Evolutionary conservation across 2,113 vertebrate species (phyloP), one percentile per base, ranked within the genome.

Genomic region (Vanacampus margaritifer): DNA sequence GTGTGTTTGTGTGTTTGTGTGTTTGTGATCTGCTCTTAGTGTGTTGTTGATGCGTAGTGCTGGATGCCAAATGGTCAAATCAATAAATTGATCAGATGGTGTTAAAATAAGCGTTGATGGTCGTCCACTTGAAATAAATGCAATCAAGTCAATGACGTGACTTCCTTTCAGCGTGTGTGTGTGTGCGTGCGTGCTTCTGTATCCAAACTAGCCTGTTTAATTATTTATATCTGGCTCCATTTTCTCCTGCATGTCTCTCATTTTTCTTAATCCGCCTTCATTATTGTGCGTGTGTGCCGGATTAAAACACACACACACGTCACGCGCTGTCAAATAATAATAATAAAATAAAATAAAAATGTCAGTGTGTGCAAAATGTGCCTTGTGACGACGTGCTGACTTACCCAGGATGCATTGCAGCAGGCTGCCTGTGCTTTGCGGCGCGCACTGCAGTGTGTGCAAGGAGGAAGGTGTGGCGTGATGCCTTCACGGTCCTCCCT

Each of bases 371-470:
- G 28, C 28, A 53, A 53, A 53, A 24, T 13, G 51, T 6, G 9
- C 7, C 48, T 21, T 9, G 6, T 21, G 21, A 3, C 4, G 19
- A 9, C 26, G 39, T 41, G 36, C 9, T 17, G n/a, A 23, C 16
- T 26, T 45, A 62, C 37, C 39, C 39, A 43, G 23, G 60, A 62
- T 45, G 39, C n/a, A 26, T n/a, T 26, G 60, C 60, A 32, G 54
- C 54, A 57, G 24, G 4, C 50, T 24, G 50, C 10, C 56, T 80
- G 10, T 37, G 46, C 70, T 86, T 88, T 88, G 63, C 88, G 88
- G 85, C 86, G 85, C 85, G 86, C 79, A 83, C 87, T 90, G 90
- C 90, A 90, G 88, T 87, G 75, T 80, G 68, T 62, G 64, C 65
- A 73, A 81, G 86, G 50, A 53, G 62, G 68, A 74, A 84, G 86